phyloP scores from a whole-genome alignment of 2,888 invertebrate genomes.

The Tuberolachnus salignus region DNA sequence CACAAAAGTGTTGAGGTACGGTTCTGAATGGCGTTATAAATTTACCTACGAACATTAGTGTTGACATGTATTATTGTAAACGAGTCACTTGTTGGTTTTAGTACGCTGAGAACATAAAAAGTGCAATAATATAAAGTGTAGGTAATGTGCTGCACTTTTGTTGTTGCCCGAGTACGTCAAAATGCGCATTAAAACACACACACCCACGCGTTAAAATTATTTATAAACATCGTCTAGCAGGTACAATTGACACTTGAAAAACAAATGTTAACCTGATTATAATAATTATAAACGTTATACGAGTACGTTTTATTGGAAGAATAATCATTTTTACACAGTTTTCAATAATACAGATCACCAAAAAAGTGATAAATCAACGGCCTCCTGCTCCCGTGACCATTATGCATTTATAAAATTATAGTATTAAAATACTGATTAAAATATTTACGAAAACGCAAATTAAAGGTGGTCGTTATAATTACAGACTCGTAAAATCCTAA shows the following conservation, averaged over 20 bases:
- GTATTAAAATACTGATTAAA: neutral
- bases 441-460: neutral
- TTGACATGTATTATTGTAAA: too few species aligned
- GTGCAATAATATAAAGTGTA: conserved; percentile 11
- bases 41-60: too few species aligned
- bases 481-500: neutral
- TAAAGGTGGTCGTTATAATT: neutral
- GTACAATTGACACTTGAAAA: conserved; percentile 1
- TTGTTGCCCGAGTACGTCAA: conserved; percentile 18
- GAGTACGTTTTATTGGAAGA: neutral
- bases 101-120: too few species aligned
- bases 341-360: too few species aligned
- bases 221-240: conserved; percentile 27
- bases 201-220: conserved; percentile 25
- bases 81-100: too few species aligned
- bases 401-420: neutral
- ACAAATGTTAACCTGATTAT: neutral
- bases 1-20: too few species aligned
- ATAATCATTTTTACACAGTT: neutral
- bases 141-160: neutral
- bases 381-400: too few species aligned
- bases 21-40: too few species aligned
- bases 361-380: neutral
- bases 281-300: neutral
- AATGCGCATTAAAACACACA: conserved; percentile 16